phyloP scores from a whole-genome alignment of 2,888 invertebrate genomes.

The Scaptomyza flava region DNA sequence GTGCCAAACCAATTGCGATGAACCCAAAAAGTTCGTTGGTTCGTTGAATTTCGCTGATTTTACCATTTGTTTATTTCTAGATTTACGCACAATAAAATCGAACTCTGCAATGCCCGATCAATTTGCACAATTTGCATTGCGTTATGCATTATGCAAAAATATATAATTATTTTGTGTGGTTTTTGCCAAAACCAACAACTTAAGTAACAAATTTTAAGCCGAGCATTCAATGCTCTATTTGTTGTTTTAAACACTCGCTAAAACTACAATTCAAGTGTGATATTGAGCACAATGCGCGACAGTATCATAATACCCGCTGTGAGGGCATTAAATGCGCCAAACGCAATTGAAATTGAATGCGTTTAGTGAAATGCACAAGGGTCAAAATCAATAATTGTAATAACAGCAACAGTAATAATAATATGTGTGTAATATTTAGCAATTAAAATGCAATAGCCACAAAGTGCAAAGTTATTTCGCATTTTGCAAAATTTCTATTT shows the following conservation, averaged over 20 bases:
- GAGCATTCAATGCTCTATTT: neutral
- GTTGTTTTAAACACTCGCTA: no score
- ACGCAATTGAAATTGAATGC: conserved; percentile 51
- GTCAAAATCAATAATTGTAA: conserved; percentile 55
- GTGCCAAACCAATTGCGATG: conserved; percentile 34
- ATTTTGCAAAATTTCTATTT: conserved; percentile 3
- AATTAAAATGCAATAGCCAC: conserved; percentile 67
- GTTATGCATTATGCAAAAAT: conserved; percentile 20
- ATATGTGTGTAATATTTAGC: conserved; percentile 46
- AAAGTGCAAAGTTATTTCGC: conserved; percentile 40
- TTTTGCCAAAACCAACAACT: conserved; percentile 12
- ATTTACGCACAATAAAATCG: conserved; percentile 38
- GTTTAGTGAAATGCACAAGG: conserved; percentile 35
- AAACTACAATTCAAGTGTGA: neutral
- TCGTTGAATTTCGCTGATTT: conserved; percentile 48
- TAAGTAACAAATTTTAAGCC: neutral
- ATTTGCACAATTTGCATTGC: conserved; percentile 55
- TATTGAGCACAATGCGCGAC: neutral
- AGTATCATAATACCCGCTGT: neutral
- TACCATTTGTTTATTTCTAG: conserved; percentile 38
- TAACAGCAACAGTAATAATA: conserved; percentile 41
- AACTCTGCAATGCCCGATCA: conserved; percentile 9
- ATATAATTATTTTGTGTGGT: conserved; percentile 31
- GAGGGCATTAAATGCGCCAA: conserved; percentile 8
- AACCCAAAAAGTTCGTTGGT: conserved; percentile 40